phyloP scores from a whole-genome alignment of 2,888 invertebrate species.

The Sympetrum striolatum region DNA sequence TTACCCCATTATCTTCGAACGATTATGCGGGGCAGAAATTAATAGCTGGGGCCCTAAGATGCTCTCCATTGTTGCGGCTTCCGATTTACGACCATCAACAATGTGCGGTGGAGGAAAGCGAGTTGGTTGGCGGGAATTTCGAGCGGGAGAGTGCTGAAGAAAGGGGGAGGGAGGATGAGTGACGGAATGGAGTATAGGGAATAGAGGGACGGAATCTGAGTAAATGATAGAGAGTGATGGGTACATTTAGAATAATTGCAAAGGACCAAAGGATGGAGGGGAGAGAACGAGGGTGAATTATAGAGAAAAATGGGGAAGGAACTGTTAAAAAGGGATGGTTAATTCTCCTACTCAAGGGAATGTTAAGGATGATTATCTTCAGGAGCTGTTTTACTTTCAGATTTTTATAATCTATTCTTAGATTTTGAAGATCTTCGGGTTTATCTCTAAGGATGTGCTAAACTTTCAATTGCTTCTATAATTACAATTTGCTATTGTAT shows the following conservation, averaged over 20 bases:
- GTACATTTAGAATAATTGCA: not conserved
- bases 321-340: no score
- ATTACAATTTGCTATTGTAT: no score
- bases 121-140: not conserved
- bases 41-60: not conserved
- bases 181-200: no score
- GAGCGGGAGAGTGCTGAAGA: not conserved
- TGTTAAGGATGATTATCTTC: no score
- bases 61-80: not conserved
- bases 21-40: not conserved
- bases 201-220: not conserved
- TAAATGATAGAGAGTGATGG: not conserved
- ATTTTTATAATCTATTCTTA: no score
- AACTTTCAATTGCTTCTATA: no score
- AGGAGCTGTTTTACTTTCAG: no score
- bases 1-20: not conserved
- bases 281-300: not conserved
- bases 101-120: not conserved
- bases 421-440: no score
- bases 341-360: no score
- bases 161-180: not conserved
- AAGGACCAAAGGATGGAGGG: not conserved
- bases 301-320: no score
- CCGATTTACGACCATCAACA: not conserved
- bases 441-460: no score